phyloP scores from a whole-genome alignment of 2,113 vertebrate species.

The Stegastes partitus region DNA sequence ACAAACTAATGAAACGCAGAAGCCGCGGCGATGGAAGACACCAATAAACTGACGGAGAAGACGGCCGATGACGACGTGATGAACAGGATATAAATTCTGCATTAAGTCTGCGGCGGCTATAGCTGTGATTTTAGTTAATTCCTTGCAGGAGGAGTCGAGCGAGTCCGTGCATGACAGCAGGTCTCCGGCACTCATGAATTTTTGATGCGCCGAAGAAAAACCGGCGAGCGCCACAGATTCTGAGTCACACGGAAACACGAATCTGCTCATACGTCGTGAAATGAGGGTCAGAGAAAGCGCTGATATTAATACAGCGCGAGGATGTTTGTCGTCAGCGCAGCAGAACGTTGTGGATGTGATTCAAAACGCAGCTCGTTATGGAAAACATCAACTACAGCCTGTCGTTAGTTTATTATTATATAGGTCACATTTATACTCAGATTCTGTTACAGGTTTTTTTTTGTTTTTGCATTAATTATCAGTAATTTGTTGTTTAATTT shows the following conservation, averaged over 20 bases:
- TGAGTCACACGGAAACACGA: background rate
- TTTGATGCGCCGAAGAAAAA: background rate
- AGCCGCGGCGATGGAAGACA: no score
- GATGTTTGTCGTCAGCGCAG: background rate
- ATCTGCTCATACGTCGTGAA: background rate
- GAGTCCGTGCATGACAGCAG: background rate
- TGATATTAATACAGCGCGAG: background rate
- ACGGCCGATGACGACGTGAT: no score
- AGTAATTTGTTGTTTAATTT: no score
- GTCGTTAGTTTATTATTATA: background rate
- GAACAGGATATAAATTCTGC: background rate
- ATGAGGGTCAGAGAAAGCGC: background rate
- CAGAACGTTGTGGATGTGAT: background rate
- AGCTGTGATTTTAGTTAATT: background rate
- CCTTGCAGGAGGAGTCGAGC: background rate
- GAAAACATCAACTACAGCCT: background rate
- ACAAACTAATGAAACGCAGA: no score
- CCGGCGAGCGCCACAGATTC: background rate
- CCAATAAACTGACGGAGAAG: no score
- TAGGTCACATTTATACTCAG: no score
- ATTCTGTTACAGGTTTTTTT: no score
- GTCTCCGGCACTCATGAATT: background rate
- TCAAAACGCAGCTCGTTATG: background rate
- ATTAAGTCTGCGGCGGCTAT: background rate
- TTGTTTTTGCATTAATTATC: no score